Evolutionary conservation across 2,797 vertebrate species (phyloP), one percentile per base, ranked within the genome.

Genomic region (Melanotaenia nigrans): DNA sequence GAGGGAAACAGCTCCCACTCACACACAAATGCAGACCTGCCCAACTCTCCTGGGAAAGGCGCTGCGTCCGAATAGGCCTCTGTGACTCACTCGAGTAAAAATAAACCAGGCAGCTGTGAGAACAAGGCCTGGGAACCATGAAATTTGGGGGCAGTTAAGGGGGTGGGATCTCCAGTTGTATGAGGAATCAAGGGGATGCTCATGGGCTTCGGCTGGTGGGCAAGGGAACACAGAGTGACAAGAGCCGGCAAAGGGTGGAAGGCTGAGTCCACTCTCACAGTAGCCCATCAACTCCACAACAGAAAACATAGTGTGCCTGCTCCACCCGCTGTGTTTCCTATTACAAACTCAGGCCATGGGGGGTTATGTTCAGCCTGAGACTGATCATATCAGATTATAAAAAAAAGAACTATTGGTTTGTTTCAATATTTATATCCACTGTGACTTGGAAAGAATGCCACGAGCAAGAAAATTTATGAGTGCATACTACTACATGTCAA

Each of bases 71-170:
- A 90, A 79, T 87, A 87, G 89, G 89, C 83, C 92, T 90, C 89
- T 91, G 84, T 93, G 94, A 95, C 88, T 95, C 94, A 95, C 82
- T 84, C 73, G 72, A 87, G 90, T 91, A 91, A 95, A 95, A 95
- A 95, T 95, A 95, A 95, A 94, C 91, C 40, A 71, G 85, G 89
- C 90, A 92, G 93, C 92, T 95, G 94, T 94, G 94, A 94, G 94
- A 95, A 95, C 92, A 87, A 92, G 94, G 90, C 94, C 93, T 94
- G 94, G 94, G 94, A 95, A 95, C 90, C 87, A 86, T 85, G 83
- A 84, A 85, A 89, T 90, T 83, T 85, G 35, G 86, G 89, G 92
- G 83, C 81, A 84, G 90, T 87, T 87, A 75, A 84, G 72, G 83
- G 85, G 85, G 87, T 68, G 85, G 85, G 89, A 68, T 84, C 66